Evolutionary conservation across 2,888 invertebrate species (phyloP).

Genomic region (Cerastis rubricosa): DNA sequence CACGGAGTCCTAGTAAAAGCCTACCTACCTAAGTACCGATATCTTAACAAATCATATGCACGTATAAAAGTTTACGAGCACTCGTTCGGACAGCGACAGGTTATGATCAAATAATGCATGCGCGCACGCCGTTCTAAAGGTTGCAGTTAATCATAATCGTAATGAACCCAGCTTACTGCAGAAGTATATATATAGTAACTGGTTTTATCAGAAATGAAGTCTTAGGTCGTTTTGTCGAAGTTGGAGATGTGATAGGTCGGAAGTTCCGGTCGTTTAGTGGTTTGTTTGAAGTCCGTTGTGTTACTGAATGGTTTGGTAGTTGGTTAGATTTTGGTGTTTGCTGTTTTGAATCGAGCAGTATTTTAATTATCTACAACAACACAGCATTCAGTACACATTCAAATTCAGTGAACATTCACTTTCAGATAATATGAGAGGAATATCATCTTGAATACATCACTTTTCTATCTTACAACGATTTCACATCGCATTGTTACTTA

Average conservation of each 20-base stretch:
- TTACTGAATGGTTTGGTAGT: constrained; percentile 2
- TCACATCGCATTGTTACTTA: neutral
- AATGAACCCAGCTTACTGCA: constrained; percentile 24
- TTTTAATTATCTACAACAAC: neutral
- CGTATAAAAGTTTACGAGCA: constrained; percentile 41
- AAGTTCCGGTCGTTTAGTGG: constrained; percentile 8
- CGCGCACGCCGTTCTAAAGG: constrained; percentile 30
- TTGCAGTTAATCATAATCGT: constrained; percentile 48
- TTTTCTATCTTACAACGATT: constrained; percentile 5
- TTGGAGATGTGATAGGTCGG: constrained; percentile 26
- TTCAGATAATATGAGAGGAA: neutral
- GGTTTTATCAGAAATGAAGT: constrained; percentile 23
- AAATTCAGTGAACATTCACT: too few species aligned
- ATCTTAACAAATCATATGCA: constrained; percentile 31
- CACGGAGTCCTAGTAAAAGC: neutral
- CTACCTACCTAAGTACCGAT: constrained; percentile 3
- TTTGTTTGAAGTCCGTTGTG: constrained; percentile 3
- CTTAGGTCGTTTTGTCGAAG: constrained; percentile 2
- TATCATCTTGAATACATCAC: neutral
- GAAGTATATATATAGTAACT: constrained; percentile 16
- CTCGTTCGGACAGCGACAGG: constrained; percentile 38
- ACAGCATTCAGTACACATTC: too few species aligned
- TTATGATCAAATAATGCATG: constrained; percentile 39
- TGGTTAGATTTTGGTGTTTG: neutral
- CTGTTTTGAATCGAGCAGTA: neutral